A percentile compares a stretch with the other conserved stretches of the same genome.
Evolutionary conservation across 2,888 invertebrate genomes (phyloP).

Genomic region (Xestia c-nigrum): DNA sequence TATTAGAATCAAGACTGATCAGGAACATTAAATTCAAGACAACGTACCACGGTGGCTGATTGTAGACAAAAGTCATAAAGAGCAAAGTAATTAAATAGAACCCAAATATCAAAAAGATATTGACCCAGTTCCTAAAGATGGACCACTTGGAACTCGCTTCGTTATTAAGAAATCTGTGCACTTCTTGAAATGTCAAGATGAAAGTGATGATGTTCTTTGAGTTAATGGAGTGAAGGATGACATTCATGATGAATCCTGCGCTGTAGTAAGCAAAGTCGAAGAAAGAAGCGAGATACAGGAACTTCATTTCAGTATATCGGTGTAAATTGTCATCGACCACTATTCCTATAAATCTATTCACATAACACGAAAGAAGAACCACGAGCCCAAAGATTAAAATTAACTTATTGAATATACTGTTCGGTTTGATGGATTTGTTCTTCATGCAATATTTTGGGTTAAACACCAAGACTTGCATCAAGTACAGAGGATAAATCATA

Average conservation of each 20-base stretch:
- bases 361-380: neutral
- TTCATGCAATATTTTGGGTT: constrained; percentile 56
- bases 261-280: constrained; percentile 29
- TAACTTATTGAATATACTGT: constrained; percentile 30
- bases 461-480: constrained; percentile 48
- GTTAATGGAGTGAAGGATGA: constrained; percentile 11
- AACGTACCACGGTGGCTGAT: constrained; percentile 13
- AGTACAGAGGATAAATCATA: constrained; percentile 54
- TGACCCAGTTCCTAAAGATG: constrained; percentile 26
- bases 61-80: neutral
- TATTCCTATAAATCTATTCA: constrained; percentile 2
- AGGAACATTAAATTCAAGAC: constrained; percentile 24
- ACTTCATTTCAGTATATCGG: constrained; percentile 13
- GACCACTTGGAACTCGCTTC: constrained; percentile 11
- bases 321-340: constrained; percentile 14
- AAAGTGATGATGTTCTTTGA: constrained; percentile 9
- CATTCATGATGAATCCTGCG: constrained; percentile 21
- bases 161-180: constrained; percentile 16
- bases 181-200: constrained; percentile 19
- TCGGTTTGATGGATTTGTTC: constrained; percentile 53
- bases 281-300: constrained; percentile 15
- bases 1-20: constrained; percentile 14
- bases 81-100: constrained; percentile 12
- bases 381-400: constrained; percentile 20
- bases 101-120: neutral